phyloP scores from a whole-genome alignment of 2,888 invertebrate species.

The Isoperla grammatica region DNA sequence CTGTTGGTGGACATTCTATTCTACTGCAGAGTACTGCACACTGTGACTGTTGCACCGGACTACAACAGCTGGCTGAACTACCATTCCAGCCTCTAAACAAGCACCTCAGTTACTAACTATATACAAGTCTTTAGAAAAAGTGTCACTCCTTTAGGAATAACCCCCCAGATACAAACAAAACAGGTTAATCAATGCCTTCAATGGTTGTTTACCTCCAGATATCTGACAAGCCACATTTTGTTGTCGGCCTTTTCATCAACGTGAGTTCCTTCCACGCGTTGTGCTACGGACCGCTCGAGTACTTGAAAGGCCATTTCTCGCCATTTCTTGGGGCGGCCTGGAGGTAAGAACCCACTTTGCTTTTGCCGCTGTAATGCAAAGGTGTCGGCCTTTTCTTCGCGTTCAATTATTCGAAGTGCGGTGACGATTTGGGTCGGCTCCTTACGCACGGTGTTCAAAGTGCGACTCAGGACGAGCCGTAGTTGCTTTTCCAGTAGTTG shows the following conservation, averaged over 20 bases:
- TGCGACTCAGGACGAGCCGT: conserved; percentile 79
- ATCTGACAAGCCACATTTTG: conserved; percentile 93
- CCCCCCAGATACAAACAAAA: no score
- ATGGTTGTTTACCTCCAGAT: conserved; percentile 62
- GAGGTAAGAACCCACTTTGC: conserved; percentile 85
- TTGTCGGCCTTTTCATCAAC: conserved; percentile 85
- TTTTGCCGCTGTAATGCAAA: conserved; percentile 69
- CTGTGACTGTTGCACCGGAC: no score
- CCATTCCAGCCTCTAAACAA: no score
- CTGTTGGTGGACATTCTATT: no score
- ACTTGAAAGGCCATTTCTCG: conserved; percentile 78
- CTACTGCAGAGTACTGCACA: no score
- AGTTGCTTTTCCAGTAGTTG: conserved; percentile 86
- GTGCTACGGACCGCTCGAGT: conserved; percentile 68
- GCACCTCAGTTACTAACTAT: no score
- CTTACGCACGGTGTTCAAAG: conserved; percentile 89
- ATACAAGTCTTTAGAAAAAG: no score
- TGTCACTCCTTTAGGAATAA: no score
- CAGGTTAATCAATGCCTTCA: no score
- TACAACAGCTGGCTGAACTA: no score
- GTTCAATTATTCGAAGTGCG: conserved; percentile 89
- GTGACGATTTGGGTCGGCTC: conserved; percentile 95
- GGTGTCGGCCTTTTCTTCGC: conserved; percentile 92
- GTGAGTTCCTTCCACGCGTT: conserved; percentile 90
- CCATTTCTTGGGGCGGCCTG: conserved; percentile 92